phyloP scores from a whole-genome alignment of 2,113 vertebrate species.

The Emydura subglobosa region DNA sequence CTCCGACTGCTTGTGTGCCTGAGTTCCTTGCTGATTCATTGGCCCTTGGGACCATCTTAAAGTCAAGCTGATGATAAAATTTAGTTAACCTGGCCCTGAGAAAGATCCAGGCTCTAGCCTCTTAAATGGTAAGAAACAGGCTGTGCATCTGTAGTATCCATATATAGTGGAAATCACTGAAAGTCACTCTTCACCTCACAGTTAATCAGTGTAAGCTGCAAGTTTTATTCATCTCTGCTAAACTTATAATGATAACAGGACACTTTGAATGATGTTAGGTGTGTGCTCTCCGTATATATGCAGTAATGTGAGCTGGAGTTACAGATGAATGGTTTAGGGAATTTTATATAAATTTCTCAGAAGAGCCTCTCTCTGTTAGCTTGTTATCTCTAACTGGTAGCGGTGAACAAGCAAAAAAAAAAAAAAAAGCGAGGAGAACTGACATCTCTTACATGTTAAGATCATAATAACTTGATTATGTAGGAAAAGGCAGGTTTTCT shows the following conservation, averaged over 20 bases:
- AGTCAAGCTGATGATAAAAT: background rate
- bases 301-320: background rate
- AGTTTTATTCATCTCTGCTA: slow-evolving; percentile 47
- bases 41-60: background rate
- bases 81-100: background rate
- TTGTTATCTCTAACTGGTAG: background rate
- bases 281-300: background rate
- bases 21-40: background rate
- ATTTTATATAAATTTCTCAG: background rate
- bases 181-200: slow-evolving; percentile 35
- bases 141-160: background rate
- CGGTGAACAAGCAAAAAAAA: background rate
- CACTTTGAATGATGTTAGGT: slow-evolving; percentile 2
- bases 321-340: background rate
- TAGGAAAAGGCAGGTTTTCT: background rate
- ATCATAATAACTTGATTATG: rapidly evolving
- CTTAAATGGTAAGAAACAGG: background rate
- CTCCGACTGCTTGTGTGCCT: background rate
- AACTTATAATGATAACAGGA: background rate
- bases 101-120: background rate
- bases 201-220: slow-evolving; percentile 27
- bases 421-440: background rate
- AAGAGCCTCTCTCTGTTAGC: background rate
- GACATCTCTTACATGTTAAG: background rate
- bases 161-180: background rate